Percentiles rank a stretch among this genome's conserved stretches.
Conservation (phyloP, 1,140 invertebrate species). For the Doryteuthis pealeii region DNA sequence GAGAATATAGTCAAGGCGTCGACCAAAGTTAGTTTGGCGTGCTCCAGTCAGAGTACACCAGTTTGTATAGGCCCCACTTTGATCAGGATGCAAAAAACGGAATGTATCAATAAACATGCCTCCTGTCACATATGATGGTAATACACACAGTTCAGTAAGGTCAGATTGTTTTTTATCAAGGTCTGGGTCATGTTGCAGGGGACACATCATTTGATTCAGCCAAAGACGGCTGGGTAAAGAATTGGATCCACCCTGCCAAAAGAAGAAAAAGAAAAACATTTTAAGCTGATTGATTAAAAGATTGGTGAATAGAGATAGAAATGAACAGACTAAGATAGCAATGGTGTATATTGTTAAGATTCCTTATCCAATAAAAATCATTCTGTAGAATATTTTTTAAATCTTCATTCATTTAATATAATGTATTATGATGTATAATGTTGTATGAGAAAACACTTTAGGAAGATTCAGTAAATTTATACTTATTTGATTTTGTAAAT, state of each 20-base stretch:
- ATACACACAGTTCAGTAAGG: slow-evolving; percentile 24
- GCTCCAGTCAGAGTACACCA: slow-evolving; percentile 64
- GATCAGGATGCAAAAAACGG: slow-evolving; percentile 62
- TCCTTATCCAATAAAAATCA: too few relatives aligned
- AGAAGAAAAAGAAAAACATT: slow-evolving; percentile 41
- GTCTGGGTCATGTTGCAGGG: slow-evolving; percentile 35
- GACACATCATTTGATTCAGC: slow-evolving; percentile 55
- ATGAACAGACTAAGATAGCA: background rate
- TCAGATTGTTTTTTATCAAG: slow-evolving; percentile 26
- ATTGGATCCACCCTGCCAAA: slow-evolving; percentile 36
- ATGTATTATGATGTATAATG: too few relatives aligned
- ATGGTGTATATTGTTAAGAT: too few relatives aligned
- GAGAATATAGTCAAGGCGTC: slow-evolving; percentile 66
- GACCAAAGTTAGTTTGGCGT: slow-evolving; percentile 66
- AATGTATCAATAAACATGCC: slow-evolving; percentile 63
- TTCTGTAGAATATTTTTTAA: too few relatives aligned
- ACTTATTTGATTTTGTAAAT: too few relatives aligned
- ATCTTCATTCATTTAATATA: too few relatives aligned
- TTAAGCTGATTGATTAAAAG: background rate
- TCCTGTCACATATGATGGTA: slow-evolving; percentile 33
- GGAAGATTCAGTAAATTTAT: too few relatives aligned
- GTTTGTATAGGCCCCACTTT: slow-evolving; percentile 63
- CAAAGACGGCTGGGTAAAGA: slow-evolving; percentile 52
- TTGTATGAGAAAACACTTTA: too few relatives aligned
- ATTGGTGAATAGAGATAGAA: background rate